Conservation (phyloP, 2,113 vertebrate species). For the Lophius piscatorius region DNA sequence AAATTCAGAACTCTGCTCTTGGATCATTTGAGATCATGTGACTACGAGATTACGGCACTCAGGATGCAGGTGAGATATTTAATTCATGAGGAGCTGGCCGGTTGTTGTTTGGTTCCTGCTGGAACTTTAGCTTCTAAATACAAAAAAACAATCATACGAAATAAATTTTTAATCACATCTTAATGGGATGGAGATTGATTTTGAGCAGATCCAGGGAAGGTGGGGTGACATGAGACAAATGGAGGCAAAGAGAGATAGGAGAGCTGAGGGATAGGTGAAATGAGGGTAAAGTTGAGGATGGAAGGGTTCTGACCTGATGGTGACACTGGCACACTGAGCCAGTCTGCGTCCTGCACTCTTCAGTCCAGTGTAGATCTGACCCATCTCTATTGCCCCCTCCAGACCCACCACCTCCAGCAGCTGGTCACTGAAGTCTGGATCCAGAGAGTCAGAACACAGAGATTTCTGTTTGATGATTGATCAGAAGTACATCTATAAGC, state of each 20-base stretch:
- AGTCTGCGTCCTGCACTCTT: slow-evolving; percentile 93
- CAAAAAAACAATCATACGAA: slow-evolving; percentile 37
- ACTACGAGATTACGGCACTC: slow-evolving; percentile 1
- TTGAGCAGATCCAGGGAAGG: background rate
- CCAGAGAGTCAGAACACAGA: slow-evolving; percentile 3
- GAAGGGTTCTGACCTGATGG: slow-evolving; percentile 84
- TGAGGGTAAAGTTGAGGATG: slow-evolving; percentile 6
- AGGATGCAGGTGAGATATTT: slow-evolving; percentile 25
- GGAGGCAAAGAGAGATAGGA: background rate
- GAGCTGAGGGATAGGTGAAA: background rate
- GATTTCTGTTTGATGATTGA: no score
- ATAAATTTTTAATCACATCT: slow-evolving; percentile 53
- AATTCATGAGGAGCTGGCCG: slow-evolving; percentile 18
- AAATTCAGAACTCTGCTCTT: background rate
- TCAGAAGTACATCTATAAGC: no score
- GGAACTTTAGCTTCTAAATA: slow-evolving; percentile 12
- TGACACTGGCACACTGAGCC: slow-evolving; percentile 90
- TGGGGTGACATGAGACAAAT: background rate
- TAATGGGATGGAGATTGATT: slow-evolving; percentile 1
- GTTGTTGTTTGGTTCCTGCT: slow-evolving; percentile 30
- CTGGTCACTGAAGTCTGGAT: slow-evolving; percentile 91
- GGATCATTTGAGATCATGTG: background rate
- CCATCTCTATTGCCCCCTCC: slow-evolving; percentile 96
- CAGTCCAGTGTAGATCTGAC: slow-evolving; percentile 96
- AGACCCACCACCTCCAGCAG: slow-evolving; percentile 94